Conservation (phyloP, 2,113 vertebrate genomes). For the Dicentrarchus labrax region DNA sequence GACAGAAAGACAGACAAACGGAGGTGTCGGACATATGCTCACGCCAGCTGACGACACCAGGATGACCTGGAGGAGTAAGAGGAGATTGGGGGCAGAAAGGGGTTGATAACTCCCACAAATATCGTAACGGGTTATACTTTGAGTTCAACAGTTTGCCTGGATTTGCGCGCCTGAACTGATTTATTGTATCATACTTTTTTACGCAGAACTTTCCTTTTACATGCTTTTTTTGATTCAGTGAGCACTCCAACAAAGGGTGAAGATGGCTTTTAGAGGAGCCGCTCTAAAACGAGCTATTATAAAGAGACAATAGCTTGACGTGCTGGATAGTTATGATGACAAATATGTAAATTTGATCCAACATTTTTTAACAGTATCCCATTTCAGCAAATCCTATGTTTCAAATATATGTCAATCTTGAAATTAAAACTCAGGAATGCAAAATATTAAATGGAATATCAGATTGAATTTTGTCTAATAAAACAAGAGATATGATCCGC, state of each 20-base stretch:
- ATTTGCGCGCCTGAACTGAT: slow-evolving; percentile 61
- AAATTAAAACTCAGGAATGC: not conserved
- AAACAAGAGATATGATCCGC: not conserved
- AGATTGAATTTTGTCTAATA: not conserved
- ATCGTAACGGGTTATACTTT: slow-evolving; percentile 72
- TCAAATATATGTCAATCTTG: not conserved
- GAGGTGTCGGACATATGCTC: slow-evolving; percentile 79
- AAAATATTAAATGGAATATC: not conserved
- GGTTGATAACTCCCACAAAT: slow-evolving; percentile 76
- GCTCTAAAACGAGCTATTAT: slow-evolving; percentile 48
- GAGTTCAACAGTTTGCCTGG: slow-evolving; percentile 67
- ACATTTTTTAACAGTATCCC: not conserved
- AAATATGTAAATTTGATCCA: slow-evolving; percentile 18
- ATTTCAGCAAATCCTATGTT: not conserved
- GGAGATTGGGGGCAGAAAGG: slow-evolving; percentile 68
- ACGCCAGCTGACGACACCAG: slow-evolving; percentile 73
- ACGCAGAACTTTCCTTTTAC: slow-evolving; percentile 52
- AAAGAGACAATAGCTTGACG: slow-evolving; percentile 4
- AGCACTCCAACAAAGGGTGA: slow-evolving; percentile 38
- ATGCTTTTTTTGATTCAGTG: slow-evolving; percentile 56
- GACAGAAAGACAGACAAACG: slow-evolving; percentile 36
- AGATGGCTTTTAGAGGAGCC: slow-evolving; percentile 32
- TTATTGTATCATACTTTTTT: slow-evolving; percentile 68
- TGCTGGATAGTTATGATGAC: not conserved
- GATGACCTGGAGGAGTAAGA: slow-evolving; percentile 73